These are phyloP conservation scores for Cephalopholis sonnerati DNA, from an alignment of 2,113 vertebrate species.

Conservation along the genomic window DNA sequence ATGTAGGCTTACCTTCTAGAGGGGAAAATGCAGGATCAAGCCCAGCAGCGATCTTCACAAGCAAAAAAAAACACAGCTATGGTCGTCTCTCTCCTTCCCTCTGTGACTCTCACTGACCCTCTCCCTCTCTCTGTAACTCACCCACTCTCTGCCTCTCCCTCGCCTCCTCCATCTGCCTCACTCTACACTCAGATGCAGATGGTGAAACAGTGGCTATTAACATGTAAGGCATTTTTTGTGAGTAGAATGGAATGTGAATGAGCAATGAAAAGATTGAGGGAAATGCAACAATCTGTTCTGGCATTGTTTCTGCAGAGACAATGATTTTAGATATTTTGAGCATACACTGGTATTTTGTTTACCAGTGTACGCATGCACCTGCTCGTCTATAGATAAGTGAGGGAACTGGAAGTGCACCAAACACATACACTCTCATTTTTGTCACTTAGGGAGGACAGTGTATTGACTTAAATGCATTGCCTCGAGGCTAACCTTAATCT, in stretches of 20 bases:
- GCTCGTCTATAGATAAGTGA: neutral
- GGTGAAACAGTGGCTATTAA: neutral
- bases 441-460: neutral
- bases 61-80: slow-evolving; percentile 13
- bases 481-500: neutral
- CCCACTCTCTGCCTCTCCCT: neutral
- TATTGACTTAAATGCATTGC: neutral
- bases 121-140: neutral
- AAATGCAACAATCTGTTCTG: neutral
- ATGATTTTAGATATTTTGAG: neutral
- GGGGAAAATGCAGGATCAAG: neutral
- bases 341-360: too few relatives aligned
- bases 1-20: slow-evolving; percentile 40
- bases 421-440: neutral
- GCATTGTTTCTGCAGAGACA: neutral
- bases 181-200: neutral
- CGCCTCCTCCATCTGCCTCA: neutral
- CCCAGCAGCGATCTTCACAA: slow-evolving; percentile 9
- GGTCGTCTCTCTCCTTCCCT: neutral
- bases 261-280: neutral
- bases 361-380: neutral
- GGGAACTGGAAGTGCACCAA: neutral
- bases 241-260: neutral
- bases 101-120: slow-evolving; percentile 5
- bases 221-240: neutral